Percentiles rank a stretch among this genome's conserved stretches.
Evolutionary conservation across 2,113 vertebrate genomes (phyloP).

Genomic region (Heterocephalus glaber): DNA sequence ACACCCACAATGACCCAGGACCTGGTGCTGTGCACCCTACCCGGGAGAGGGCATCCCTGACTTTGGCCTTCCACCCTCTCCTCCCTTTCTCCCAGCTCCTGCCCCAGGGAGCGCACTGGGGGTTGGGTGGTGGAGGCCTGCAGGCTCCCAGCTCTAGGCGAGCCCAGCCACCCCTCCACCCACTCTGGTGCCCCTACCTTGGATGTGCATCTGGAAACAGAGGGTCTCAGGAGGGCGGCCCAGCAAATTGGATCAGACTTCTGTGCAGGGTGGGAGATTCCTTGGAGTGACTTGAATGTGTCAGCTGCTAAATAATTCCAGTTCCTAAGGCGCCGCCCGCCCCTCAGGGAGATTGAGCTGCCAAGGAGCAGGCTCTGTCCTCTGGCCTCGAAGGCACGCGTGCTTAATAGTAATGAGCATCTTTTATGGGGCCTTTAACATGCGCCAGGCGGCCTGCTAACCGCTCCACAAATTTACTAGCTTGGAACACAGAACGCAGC

Average conservation of each 20-base stretch:
- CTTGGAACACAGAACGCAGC: not conserved
- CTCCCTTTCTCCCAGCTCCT: slow-evolving; percentile 34
- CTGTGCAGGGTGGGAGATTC: slow-evolving; percentile 60
- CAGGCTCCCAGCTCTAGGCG: not conserved
- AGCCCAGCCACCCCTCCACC: not conserved
- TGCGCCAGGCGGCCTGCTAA: not conserved
- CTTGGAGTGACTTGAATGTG: slow-evolving; percentile 56
- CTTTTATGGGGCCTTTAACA: slow-evolving; percentile 36
- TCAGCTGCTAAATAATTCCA: slow-evolving; percentile 58
- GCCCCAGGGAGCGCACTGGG: not conserved
- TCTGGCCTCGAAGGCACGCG: not conserved
- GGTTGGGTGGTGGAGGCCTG: slow-evolving; percentile 30
- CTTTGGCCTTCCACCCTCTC: slow-evolving; percentile 19
- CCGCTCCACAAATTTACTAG: slow-evolving; percentile 33
- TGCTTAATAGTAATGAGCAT: not conserved
- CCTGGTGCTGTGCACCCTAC: not conserved
- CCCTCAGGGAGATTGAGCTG: slow-evolving; percentile 32
- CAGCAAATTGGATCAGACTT: slow-evolving; percentile 65
- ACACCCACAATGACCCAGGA: not conserved
- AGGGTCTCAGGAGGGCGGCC: slow-evolving; percentile 42
- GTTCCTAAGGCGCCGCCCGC: slow-evolving; percentile 30
- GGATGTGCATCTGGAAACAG: not conserved
- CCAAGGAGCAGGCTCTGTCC: slow-evolving; percentile 41
- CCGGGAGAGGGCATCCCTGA: not conserved
- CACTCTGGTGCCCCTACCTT: not conserved